Evolutionary conservation across 2,888 invertebrate species (phyloP).

Genomic region (Argynnis bischoffii): DNA sequence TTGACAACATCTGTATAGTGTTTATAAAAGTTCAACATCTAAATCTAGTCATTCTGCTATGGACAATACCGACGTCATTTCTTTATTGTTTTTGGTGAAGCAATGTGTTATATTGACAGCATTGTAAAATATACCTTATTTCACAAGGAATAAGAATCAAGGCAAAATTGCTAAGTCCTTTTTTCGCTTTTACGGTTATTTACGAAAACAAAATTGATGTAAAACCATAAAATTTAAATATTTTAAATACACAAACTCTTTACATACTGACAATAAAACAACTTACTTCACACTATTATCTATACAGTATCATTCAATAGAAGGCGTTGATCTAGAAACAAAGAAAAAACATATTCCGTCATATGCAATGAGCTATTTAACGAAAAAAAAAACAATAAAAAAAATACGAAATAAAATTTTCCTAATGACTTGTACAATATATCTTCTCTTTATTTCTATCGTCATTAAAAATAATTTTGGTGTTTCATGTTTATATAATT

Average conservation of each 20-base stretch:
- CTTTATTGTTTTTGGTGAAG: conserved; percentile 15
- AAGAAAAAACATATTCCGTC: conserved; percentile 21
- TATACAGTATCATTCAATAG: conserved; percentile 17
- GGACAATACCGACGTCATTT: conserved; percentile 43
- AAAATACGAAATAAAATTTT: background rate
- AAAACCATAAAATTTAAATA: background rate
- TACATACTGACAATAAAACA: conserved; percentile 24
- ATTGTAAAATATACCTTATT: conserved; percentile 7
- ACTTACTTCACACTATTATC: conserved; percentile 14
- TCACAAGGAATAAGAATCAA: background rate
- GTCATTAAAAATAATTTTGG: conserved; percentile 20
- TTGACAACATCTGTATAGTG: conserved; percentile 68
- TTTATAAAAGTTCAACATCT: conserved; percentile 54
- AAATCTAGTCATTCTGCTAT: conserved; percentile 49
- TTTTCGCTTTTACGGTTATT: background rate
- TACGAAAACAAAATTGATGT: background rate
- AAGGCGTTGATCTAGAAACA: conserved; percentile 17
- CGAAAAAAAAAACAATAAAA: conserved; percentile 6
- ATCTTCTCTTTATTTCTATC: conserved; percentile 15
- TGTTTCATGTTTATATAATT: conserved; percentile 11
- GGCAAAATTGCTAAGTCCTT: background rate
- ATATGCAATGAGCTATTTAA: conserved; percentile 2
- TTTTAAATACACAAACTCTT: background rate
- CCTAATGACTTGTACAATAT: conserved; percentile 2
- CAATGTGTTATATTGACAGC: conserved; percentile 22